phyloP scores from a whole-genome alignment of 1,140 invertebrate genomes.

The Brachionus koreanus region DNA sequence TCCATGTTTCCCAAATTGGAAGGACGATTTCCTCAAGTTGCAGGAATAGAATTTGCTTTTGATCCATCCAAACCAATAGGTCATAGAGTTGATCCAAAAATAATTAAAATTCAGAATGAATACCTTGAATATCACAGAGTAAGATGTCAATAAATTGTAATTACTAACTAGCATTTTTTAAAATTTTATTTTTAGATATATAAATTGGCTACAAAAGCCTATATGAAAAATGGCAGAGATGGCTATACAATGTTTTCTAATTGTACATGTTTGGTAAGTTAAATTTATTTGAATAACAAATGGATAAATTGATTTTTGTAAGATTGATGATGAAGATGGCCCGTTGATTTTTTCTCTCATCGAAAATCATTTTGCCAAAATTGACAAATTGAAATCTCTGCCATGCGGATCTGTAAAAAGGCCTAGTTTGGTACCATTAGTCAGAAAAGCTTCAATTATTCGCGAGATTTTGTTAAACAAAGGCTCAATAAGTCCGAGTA shows the following conservation, averaged over 20 bases:
- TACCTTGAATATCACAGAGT: slow-evolving; percentile 11
- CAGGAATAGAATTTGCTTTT: slow-evolving; percentile 78
- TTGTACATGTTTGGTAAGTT: not conserved
- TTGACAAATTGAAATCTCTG: not conserved
- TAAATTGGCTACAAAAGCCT: slow-evolving; percentile 36
- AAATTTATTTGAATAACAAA: not conserved
- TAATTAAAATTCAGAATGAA: slow-evolving; percentile 13
- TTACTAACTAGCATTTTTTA: not conserved
- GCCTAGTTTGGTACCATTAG: slow-evolving; percentile 1
- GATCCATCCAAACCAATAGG: slow-evolving; percentile 66
- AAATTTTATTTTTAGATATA: not conserved
- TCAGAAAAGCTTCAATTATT: not conserved
- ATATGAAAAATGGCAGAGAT: slow-evolving; percentile 33
- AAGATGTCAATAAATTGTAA: not conserved
- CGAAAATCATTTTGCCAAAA: slow-evolving; percentile 23
- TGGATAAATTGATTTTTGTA: not conserved
- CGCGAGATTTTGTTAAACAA: not conserved
- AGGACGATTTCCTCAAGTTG: slow-evolving; percentile 71
- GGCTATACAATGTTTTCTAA: slow-evolving; percentile 29
- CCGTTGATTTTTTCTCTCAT: not conserved
- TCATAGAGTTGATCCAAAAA: not conserved
- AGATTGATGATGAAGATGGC: slow-evolving; percentile 31
- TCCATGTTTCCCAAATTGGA: slow-evolving; percentile 74
- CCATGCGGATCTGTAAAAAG: not conserved
- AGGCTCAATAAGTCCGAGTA: not conserved